Evolutionary conservation across 2,113 vertebrate species (phyloP), one percentile per base, ranked within the genome.

Genomic region (Solea senegalensis): DNA sequence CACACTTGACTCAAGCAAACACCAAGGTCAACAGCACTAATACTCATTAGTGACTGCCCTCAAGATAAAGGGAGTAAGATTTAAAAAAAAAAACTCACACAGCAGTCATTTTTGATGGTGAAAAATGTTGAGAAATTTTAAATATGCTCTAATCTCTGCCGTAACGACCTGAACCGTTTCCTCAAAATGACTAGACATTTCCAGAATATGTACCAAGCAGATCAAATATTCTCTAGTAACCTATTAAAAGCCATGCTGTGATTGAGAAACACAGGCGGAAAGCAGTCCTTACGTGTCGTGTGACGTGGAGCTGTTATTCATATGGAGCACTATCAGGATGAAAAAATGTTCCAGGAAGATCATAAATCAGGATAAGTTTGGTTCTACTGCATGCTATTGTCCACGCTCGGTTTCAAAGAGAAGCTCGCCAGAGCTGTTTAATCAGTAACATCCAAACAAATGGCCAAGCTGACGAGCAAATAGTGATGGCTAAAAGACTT

Each of bases 361-460:
- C 12, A 62, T 52, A 69, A 66, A 46, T 1, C 8, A 28, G 9
- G 15, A 53, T 5, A 50, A 11, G 62, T n/a, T 63, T n/a, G 7
- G 10, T 56, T 56, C 59, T 57, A 15, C 15, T 2, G 1, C 6
- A 13, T 5, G 40, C 7, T 52, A 16, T 59, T 63, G 48, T 78
- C 45, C 15, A 2, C 39, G 26, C 9, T 45, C 8, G 21, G 21
- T 21, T 39, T 28, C 1, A 48, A 21, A 21, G n/a, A 50, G 10
- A 48, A 44, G 16, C 3, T 14, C 41, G 4, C 21, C n/a, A 2
- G n/a, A 14, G 12, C 9, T 14, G 57, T 65, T 88, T 74, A 82
- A 87, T 88, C 63, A 82, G 70, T 83, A 81, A 85, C 52, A 2
- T 56, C 4, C 34, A 34, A 72, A 78, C 51, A 54, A 78, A 66